Evolutionary conservation across 2,113 vertebrate genomes (phyloP).

Genomic region (Cololabis saira): DNA sequence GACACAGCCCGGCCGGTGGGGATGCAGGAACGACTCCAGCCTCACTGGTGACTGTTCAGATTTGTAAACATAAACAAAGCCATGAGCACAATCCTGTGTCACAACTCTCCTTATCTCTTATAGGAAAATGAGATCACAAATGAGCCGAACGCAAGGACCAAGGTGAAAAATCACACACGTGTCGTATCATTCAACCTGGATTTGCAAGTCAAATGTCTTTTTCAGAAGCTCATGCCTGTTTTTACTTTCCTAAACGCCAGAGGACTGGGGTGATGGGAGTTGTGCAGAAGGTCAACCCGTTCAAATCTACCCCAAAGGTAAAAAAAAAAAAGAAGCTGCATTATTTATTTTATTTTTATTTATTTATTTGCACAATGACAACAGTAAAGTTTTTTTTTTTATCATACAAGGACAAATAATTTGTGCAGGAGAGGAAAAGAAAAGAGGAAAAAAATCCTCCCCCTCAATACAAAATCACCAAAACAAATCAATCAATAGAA

Average conservation of each 20-base stretch:
- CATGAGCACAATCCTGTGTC: background rate
- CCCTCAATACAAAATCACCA: too few species aligned
- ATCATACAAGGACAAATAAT: too few species aligned
- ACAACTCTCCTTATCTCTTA: background rate
- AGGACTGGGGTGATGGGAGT: constrained; percentile 52
- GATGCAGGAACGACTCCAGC: background rate
- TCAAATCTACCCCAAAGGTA: constrained; percentile 69
- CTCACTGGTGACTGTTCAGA: constrained; percentile 37
- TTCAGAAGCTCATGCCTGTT: background rate
- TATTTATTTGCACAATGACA: too few species aligned
- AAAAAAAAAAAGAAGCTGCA: background rate
- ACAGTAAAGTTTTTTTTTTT: too few species aligned
- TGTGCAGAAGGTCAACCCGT: constrained; percentile 71
- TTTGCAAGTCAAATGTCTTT: too few species aligned
- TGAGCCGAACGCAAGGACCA: constrained; percentile 10
- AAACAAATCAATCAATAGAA: too few species aligned
- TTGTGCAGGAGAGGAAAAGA: too few species aligned
- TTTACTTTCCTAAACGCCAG: constrained; percentile 21
- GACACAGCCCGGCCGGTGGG: constrained; percentile 24
- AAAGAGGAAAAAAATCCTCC: too few species aligned
- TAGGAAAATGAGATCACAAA: background rate
- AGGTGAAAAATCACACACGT: background rate
- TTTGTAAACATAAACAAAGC: background rate
- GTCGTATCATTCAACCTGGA: too few species aligned
- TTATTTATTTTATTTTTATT: too few species aligned